Percentiles rank a stretch among this genome's conserved stretches.
Conservation (phyloP, 2,113 vertebrate genomes). For the Chaetodon auriga region DNA sequence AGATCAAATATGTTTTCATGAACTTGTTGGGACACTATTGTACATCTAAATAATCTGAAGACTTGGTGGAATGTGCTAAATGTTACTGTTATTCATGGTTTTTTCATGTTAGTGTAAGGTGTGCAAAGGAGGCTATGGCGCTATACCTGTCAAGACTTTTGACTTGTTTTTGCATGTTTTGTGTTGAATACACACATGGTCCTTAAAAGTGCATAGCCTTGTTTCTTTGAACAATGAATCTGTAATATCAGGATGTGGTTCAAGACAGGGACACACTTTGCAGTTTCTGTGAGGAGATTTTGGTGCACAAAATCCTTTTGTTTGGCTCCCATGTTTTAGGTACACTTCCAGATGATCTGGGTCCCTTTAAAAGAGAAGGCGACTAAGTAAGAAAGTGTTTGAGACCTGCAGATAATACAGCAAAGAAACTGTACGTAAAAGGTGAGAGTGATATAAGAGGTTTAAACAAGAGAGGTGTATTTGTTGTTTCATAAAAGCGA, state of each 20-base stretch:
- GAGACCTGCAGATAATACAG: conserved; percentile 23
- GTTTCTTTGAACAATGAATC: not conserved
- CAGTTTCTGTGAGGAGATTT: not conserved
- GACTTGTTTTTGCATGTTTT: not conserved
- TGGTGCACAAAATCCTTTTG: not conserved
- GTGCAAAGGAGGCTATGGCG: not conserved
- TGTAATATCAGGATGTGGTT: not conserved
- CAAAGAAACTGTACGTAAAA: conserved; percentile 25
- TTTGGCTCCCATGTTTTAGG: conserved; percentile 20
- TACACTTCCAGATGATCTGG: conserved; percentile 29
- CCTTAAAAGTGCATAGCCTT: not conserved
- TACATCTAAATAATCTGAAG: not conserved
- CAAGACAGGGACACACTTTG: not conserved
- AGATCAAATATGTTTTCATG: conserved; percentile 27
- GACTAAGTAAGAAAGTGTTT: conserved; percentile 13
- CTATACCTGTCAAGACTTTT: not conserved
- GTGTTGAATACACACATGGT: not conserved
- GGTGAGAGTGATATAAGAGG: not conserved
- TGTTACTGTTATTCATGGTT: not conserved
- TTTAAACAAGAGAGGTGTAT: not conserved
- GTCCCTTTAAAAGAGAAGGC: conserved; percentile 5
- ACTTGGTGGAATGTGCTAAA: not conserved
- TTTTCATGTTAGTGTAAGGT: conserved; percentile 1
- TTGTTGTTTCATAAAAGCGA: conserved; percentile 14
- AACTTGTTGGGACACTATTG: not conserved